These are phyloP conservation scores for Spicauda simplicius DNA, from an alignment of 2,888 invertebrate species.

Conservation along the genomic window DNA sequence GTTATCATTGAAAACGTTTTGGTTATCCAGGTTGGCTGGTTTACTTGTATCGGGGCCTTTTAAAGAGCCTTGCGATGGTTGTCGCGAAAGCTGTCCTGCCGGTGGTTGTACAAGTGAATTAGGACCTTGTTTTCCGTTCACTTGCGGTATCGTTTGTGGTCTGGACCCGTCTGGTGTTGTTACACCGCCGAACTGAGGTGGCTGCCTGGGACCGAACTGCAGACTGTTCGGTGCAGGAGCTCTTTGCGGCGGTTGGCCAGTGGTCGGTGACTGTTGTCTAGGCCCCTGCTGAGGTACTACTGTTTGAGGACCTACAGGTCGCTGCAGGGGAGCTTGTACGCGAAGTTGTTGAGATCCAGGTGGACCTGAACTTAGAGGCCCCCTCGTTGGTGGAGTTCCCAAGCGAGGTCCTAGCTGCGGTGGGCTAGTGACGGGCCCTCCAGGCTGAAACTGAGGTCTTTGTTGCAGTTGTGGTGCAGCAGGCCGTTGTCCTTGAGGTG, in stretches of 20 bases:
- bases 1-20: slow-evolving; percentile 61
- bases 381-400: slow-evolving; percentile 61
- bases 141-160: slow-evolving; percentile 55
- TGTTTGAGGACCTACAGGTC: slow-evolving; percentile 71
- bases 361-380: slow-evolving; percentile 57
- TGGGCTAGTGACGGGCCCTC: slow-evolving; percentile 69
- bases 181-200: slow-evolving; percentile 58
- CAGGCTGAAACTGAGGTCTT: slow-evolving; percentile 76
- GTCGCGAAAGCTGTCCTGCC: slow-evolving; percentile 63
- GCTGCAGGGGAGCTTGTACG: slow-evolving; percentile 58
- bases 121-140: slow-evolving; percentile 65
- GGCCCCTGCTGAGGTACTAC: slow-evolving; percentile 66
- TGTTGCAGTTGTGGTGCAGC: slow-evolving; percentile 58
- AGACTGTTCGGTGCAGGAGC: slow-evolving; percentile 77
- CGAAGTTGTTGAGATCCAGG: slow-evolving; percentile 64
- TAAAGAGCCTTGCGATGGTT: slow-evolving; percentile 73
- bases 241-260: slow-evolving; percentile 65
- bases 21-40: slow-evolving; percentile 78
- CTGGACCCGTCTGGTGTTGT: slow-evolving; percentile 69
- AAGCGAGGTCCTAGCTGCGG: slow-evolving; percentile 68
- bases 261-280: slow-evolving; percentile 61
- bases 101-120: slow-evolving; percentile 49
- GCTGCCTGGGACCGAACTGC: slow-evolving; percentile 80
- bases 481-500: slow-evolving; percentile 63
- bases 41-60: slow-evolving; percentile 72